Percentiles rank a stretch among this genome's conserved stretches.
phyloP scores from a whole-genome alignment of 2,888 invertebrate genomes.

The Ormia ochracea region DNA sequence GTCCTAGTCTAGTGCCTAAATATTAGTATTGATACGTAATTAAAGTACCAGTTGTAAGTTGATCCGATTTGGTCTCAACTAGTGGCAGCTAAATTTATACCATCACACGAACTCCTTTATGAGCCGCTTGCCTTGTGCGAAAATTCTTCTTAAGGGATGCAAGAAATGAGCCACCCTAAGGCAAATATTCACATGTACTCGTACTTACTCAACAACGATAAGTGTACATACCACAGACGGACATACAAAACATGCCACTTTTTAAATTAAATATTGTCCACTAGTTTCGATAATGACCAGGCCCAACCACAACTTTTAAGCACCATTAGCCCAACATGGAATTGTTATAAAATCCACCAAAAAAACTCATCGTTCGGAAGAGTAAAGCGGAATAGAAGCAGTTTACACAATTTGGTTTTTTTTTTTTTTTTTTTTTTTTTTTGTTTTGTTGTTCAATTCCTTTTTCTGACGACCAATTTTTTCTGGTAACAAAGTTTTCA shows the following conservation, averaged over 20 bases:
- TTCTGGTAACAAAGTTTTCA: conserved; percentile 17
- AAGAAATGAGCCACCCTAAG: too few relatives aligned
- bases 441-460: not conserved
- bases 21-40: too few relatives aligned
- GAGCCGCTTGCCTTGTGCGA: too few relatives aligned
- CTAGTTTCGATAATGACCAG: conserved; percentile 30
- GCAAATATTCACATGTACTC: too few relatives aligned
- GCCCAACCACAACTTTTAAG: conserved; percentile 43
- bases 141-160: too few relatives aligned
- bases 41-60: too few relatives aligned
- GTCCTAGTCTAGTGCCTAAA: too few relatives aligned
- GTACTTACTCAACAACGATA: not conserved
- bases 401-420: conserved; percentile 21
- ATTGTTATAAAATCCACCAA: not conserved
- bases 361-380: not conserved
- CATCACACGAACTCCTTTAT: too few relatives aligned
- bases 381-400: conserved; percentile 8
- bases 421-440: conserved; percentile 14
- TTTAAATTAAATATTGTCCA: not conserved
- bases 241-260: not conserved
- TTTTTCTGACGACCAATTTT: not conserved
- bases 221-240: too few relatives aligned
- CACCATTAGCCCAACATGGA: conserved; percentile 28
- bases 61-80: too few relatives aligned
- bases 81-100: too few relatives aligned